These are phyloP conservation scores for Ataeniobius toweri DNA, from an alignment of 2,797 vertebrate species.

Conservation along the genomic window DNA sequence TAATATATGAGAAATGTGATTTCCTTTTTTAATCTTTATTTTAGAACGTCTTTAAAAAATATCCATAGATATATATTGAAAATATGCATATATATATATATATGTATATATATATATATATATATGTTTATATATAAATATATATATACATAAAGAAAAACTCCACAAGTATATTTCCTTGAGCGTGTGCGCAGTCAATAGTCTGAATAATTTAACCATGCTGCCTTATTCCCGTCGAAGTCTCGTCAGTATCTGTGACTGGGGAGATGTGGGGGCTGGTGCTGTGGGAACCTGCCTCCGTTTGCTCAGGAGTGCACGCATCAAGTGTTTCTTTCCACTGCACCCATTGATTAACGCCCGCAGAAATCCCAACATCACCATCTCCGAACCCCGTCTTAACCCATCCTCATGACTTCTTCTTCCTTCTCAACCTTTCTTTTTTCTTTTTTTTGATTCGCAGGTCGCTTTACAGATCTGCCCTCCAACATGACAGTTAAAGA, in stretches of 20 bases:
- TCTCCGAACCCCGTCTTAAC: neutral
- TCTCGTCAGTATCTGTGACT: neutral
- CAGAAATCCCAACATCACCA: neutral
- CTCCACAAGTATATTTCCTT: neutral
- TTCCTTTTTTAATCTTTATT: too few relatives aligned
- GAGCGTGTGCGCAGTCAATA: neutral
- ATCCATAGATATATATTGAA: too few relatives aligned
- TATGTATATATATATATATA: too few relatives aligned
- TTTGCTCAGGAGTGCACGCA: neutral
- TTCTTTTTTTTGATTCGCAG: constrained; percentile 71
- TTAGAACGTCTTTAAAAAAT: too few relatives aligned
- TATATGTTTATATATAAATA: neutral
- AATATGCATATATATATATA: too few relatives aligned
- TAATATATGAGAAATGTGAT: too few relatives aligned
- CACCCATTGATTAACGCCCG: too few relatives aligned
- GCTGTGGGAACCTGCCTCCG: neutral
- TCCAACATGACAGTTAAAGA: constrained; percentile 91
- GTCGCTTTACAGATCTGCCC: constrained; percentile 93
- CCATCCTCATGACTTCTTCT: neutral
- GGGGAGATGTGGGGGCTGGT: neutral
- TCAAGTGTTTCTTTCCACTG: neutral
- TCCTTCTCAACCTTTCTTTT: neutral
- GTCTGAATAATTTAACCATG: constrained; percentile 1
- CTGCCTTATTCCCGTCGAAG: neutral
- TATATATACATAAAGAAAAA: neutral